Conservation (phyloP, 2,797 vertebrate genomes). For the Sebastes itinus region DNA sequence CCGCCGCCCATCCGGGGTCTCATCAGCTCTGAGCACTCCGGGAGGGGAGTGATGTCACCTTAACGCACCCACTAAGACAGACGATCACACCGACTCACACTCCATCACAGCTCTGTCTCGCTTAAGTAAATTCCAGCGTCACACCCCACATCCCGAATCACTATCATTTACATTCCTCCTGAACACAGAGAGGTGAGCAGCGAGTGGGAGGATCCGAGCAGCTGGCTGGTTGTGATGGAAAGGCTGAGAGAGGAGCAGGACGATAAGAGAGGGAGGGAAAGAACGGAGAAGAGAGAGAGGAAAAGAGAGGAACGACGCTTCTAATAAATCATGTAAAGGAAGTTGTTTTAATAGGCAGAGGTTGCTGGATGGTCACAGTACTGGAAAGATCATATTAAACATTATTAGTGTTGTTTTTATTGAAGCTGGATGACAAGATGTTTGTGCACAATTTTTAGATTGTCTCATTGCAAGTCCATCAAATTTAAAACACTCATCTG, state of each 20-base stretch:
- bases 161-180: slow-evolving; percentile 68
- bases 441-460: neutral
- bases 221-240: slow-evolving; percentile 44
- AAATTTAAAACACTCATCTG: neutral
- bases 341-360: slow-evolving; percentile 1
- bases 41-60: slow-evolving; percentile 62
- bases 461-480: neutral
- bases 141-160: slow-evolving; percentile 57
- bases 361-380: neutral
- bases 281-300: neutral
- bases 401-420: neutral
- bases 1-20: slow-evolving; percentile 6
- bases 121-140: slow-evolving; percentile 59
- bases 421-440: neutral
- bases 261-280: neutral
- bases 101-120: slow-evolving; percentile 29
- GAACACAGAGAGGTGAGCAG: slow-evolving; percentile 42
- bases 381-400: neutral
- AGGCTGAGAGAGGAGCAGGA: slow-evolving; percentile 19
- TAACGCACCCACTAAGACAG: slow-evolving; percentile 11
- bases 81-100: neutral
- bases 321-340: slow-evolving; percentile 27
- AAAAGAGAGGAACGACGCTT: neutral
- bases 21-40: slow-evolving; percentile 32
- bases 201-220: slow-evolving; percentile 46